Percentiles rank a stretch among this genome's conserved stretches.
Conservation (phyloP, 2,797 vertebrate genomes). For the Eidolon dupreanum region DNA sequence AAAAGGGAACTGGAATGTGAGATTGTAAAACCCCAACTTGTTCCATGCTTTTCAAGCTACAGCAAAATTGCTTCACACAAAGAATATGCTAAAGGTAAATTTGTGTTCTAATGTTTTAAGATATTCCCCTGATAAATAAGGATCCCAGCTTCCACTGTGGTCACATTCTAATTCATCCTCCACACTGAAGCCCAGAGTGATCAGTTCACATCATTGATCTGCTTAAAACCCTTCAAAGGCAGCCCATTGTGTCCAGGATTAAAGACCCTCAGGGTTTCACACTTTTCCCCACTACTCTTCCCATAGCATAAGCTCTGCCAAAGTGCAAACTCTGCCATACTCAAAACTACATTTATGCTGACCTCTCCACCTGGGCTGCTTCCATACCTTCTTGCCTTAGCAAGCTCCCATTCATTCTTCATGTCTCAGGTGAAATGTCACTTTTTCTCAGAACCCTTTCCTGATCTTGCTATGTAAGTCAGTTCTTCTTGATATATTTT, state of each 20-base stretch:
- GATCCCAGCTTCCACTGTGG: neutral
- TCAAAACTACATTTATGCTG: neutral
- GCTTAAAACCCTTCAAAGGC: neutral
- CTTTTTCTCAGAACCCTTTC: neutral
- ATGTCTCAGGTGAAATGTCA: neutral
- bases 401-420: neutral
- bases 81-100: neutral
- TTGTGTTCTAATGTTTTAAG: neutral
- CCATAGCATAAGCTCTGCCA: neutral
- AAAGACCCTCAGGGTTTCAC: neutral
- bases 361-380: neutral
- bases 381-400: neutral
- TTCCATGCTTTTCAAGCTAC: neutral
- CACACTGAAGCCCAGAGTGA: neutral
- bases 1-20: neutral
- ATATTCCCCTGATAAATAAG: neutral
- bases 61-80: neutral
- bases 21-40: neutral
- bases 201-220: neutral
- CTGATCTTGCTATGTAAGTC: neutral
- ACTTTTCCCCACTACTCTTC: neutral
- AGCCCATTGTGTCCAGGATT: neutral
- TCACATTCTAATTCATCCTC: neutral
- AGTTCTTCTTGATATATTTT: neutral
- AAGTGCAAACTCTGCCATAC: neutral